phyloP scores from a whole-genome alignment of 2,113 vertebrate species.

The Maccullochella peelii region DNA sequence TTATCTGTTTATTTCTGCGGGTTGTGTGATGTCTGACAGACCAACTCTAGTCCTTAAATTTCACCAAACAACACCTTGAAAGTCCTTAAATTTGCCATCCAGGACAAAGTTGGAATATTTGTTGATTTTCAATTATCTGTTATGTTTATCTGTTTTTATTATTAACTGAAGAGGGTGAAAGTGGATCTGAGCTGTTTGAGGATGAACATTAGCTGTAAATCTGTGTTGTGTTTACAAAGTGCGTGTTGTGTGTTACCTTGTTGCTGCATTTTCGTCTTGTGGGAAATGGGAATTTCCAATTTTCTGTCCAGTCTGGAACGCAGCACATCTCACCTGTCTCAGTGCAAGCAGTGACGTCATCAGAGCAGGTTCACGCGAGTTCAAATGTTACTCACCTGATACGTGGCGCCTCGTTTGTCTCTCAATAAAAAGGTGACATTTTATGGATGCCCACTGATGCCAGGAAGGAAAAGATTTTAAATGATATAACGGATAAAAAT shows the following conservation, averaged over 20 bases:
- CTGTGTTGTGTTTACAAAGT: background rate
- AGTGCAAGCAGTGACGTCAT: background rate
- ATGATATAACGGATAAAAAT: background rate
- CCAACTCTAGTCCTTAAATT: background rate
- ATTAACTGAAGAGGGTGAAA: too few species aligned
- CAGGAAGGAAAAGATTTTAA: background rate
- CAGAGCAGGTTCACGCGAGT: background rate
- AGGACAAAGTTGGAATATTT: too few species aligned
- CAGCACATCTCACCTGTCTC: slow-evolving; percentile 2
- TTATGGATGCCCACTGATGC: background rate
- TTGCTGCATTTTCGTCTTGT: background rate
- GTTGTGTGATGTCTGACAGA: background rate
- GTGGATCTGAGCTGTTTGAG: background rate
- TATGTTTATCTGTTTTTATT: background rate
- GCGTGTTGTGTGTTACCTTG: background rate
- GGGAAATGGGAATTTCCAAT: slow-evolving; percentile 8
- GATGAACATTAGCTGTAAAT: background rate
- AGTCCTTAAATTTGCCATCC: background rate
- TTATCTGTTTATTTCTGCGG: background rate
- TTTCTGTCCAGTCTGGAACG: background rate
- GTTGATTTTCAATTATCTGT: background rate
- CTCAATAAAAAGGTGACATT: background rate
- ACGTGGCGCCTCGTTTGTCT: background rate
- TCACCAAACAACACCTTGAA: background rate
- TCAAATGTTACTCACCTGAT: background rate